Base-by-base conservation (phyloP, 2,113 vertebrate genomes). In the Fulica atra region DNA sequence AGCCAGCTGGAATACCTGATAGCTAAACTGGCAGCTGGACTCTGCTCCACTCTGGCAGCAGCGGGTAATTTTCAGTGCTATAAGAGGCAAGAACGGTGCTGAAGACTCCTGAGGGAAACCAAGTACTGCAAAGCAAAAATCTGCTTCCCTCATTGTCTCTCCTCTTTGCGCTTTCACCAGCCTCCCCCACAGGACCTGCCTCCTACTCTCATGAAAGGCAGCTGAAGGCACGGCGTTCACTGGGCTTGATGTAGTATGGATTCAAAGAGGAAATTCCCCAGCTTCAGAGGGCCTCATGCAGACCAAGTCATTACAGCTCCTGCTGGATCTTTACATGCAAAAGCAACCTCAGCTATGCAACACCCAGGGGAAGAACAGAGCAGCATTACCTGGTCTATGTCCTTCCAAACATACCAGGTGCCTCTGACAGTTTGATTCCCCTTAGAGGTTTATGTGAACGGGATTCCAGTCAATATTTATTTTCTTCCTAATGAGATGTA, bases 401-500 rank as follows among this genome's bases (percentile, higher is more conserved):
- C 56, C 38, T 71, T 88, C 60, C 59, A 78, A 78, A 63, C 28
- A 76, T 10, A 33, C 19, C 1, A 4, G 0, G 0, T 11, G 3
- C 35, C 48, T 81, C 82, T 31, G 40, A 83, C 44, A 54, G 48
- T 28, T 74, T 69, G 18, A 77, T 64, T 81, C 16, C 46, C 29
- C 25, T 83, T 50, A 88, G 6, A 65, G 25, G 11, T 24, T 3
- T 10, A 24, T n/a, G 17, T 48, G 42, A 81, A 76, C 60, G 25
- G 8, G 33, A 44, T 68, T 88, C 86, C 44, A 81, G 74, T 44
- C 83, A 73, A 9, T 57, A 87, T 29, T 93, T 86, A 95, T 88
- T 81, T 95, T 95, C 70, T 89, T 92, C 64, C 91, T 77, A 56
- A 73, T 51, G 23, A 54, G 28, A 65, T 23, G 31, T 38, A 83